Conservation (phyloP, 2,888 invertebrate species). For the Synergus umbraculus region DNA sequence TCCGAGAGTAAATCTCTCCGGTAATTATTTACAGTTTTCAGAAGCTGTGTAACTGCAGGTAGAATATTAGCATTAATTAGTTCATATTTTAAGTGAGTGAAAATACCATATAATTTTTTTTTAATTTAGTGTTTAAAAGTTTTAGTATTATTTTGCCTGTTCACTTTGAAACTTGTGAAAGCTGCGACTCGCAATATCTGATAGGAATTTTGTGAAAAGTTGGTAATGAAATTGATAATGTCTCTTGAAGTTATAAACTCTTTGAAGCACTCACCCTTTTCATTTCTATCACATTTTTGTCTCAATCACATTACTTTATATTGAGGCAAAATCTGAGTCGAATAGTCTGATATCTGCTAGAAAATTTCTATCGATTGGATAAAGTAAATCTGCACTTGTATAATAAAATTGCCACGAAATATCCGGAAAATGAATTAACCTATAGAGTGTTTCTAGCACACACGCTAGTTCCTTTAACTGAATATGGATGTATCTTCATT, state of each 20-base stretch:
- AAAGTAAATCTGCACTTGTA: background rate
- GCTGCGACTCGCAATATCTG: background rate
- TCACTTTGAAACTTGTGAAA: background rate
- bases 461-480: conserved; percentile 34
- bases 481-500: conserved; percentile 39
- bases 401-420: conserved; percentile 11
- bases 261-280: background rate
- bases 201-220: background rate
- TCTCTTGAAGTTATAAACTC: background rate
- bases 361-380: conserved; percentile 18
- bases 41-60: background rate
- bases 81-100: background rate
- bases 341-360: background rate
- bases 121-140: background rate
- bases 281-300: background rate
- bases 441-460: conserved; percentile 31
- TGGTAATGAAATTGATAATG: background rate
- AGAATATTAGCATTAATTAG: background rate
- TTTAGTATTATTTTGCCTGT: background rate
- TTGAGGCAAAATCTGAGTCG: background rate
- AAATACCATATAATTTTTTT: background rate
- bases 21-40: background rate
- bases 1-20: background rate
- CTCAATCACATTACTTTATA: background rate
- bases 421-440: conserved; percentile 38